Percentiles rank a stretch among this genome's conserved stretches.
Conservation (phyloP, 2,113 vertebrate genomes). For the Atlantisia rogersi region DNA sequence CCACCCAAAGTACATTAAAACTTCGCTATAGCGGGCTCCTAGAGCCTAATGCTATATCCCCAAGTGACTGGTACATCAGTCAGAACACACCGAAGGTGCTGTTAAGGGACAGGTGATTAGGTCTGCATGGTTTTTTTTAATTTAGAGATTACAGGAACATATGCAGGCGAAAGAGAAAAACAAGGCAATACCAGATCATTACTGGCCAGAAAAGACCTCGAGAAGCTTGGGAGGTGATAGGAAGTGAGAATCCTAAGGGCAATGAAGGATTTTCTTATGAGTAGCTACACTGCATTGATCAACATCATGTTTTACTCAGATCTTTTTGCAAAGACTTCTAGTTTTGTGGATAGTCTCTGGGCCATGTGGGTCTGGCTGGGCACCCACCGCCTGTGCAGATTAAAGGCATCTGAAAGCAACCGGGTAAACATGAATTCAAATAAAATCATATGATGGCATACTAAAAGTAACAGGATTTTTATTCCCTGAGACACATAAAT, state of each 20-base stretch:
- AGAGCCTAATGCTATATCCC: background rate
- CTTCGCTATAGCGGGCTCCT: background rate
- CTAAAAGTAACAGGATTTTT: background rate
- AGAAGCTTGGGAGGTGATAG: background rate
- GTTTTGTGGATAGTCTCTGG: background rate
- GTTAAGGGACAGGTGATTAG: background rate
- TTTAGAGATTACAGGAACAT: background rate
- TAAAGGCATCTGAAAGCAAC: background rate
- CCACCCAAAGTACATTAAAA: background rate
- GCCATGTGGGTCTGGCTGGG: background rate
- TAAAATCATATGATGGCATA: background rate
- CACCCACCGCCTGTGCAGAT: background rate
- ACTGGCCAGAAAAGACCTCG: background rate
- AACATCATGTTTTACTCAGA: background rate
- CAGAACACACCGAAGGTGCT: background rate
- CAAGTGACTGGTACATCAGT: background rate
- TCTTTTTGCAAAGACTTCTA: background rate
- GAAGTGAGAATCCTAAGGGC: background rate
- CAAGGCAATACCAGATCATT: background rate
- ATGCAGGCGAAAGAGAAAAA: background rate
- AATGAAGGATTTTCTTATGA: rapidly evolving
- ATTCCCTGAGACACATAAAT: background rate
- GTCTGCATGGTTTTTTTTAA: background rate
- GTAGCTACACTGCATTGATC: background rate
- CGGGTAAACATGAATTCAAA: background rate